These are phyloP conservation scores for Nowickia ferox DNA, from an alignment of 2,888 invertebrate species.

Conservation along the genomic window DNA sequence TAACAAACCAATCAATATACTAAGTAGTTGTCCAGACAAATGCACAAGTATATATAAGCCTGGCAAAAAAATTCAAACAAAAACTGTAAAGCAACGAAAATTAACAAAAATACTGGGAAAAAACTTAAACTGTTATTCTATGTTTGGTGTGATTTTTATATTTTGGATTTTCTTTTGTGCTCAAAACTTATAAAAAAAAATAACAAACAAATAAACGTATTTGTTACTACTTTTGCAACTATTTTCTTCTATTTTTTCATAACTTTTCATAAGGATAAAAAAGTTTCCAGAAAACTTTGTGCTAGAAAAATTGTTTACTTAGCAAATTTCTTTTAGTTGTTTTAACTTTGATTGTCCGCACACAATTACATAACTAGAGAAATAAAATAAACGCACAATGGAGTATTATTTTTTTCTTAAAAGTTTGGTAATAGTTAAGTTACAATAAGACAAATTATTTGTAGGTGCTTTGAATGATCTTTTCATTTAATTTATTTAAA, in stretches of 20 bases:
- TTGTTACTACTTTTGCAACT: neutral
- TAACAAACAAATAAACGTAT: conserved; percentile 31
- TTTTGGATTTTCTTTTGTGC: conserved; percentile 9
- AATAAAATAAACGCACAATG: neutral
- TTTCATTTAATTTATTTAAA: no score
- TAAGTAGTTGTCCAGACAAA: conserved; percentile 51
- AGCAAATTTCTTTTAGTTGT: conserved; percentile 33
- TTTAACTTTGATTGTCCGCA: conserved; percentile 18
- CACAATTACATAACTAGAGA: conserved; percentile 40
- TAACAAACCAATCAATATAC: conserved; percentile 60
- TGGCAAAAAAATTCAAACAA: conserved; percentile 12
- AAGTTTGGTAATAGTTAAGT: no score
- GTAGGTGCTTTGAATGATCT: no score
- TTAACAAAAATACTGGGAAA: neutral
- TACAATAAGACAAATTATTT: no score
- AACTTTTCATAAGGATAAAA: conserved; percentile 48
- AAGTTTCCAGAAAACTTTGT: conserved; percentile 54
- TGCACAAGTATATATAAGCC: neutral
- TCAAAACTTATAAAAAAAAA: conserved; percentile 27
- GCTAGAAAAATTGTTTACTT: conserved; percentile 47
- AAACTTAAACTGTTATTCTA: conserved; percentile 45
- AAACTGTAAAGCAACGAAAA: neutral
- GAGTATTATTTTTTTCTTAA: neutral
- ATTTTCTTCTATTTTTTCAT: conserved; percentile 25
- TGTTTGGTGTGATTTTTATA: conserved; percentile 56